Percentiles rank a stretch among this genome's conserved stretches.
Conservation (phyloP, 64 coral and sea anemone genomes). For the Dendronephthya gigantea region DNA sequence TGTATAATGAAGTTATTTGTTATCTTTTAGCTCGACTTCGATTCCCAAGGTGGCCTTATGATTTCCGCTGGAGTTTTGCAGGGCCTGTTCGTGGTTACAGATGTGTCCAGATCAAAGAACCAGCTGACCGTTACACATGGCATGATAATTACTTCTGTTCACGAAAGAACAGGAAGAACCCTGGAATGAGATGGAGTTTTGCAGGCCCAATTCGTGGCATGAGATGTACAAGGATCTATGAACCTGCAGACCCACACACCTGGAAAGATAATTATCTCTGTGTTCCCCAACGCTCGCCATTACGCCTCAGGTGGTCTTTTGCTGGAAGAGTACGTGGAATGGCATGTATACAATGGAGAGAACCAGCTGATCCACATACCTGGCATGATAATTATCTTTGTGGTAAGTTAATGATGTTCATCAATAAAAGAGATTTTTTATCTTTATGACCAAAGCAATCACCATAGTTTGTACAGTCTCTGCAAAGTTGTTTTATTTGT, state of each 20-base stretch:
- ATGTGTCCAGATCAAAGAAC: background rate
- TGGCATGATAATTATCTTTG: background rate
- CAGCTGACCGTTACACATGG: background rate
- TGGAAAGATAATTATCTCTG: background rate
- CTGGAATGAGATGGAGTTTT: background rate
- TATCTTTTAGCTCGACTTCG: background rate
- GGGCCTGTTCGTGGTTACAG: background rate
- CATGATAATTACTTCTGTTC: background rate
- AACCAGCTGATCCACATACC: background rate
- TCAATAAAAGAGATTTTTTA: too few relatives aligned
- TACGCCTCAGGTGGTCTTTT: background rate
- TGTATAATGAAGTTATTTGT: too few relatives aligned
- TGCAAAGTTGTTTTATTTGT: background rate
- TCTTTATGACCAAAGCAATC: too few relatives aligned
- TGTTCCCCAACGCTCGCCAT: background rate
- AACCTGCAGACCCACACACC: background rate
- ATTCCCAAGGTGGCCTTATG: background rate
- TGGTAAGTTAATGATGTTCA: too few relatives aligned
- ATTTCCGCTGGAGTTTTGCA: background rate
- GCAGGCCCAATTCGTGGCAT: background rate
- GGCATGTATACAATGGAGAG: background rate
- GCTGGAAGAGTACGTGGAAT: background rate
- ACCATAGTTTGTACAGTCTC: background rate
- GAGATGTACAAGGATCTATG: background rate
- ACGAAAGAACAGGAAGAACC: background rate